Evolutionary conservation across 2,113 vertebrate genomes (phyloP), one percentile per base, ranked within the genome.

Genomic region (Nannobrachium achirus): DNA sequence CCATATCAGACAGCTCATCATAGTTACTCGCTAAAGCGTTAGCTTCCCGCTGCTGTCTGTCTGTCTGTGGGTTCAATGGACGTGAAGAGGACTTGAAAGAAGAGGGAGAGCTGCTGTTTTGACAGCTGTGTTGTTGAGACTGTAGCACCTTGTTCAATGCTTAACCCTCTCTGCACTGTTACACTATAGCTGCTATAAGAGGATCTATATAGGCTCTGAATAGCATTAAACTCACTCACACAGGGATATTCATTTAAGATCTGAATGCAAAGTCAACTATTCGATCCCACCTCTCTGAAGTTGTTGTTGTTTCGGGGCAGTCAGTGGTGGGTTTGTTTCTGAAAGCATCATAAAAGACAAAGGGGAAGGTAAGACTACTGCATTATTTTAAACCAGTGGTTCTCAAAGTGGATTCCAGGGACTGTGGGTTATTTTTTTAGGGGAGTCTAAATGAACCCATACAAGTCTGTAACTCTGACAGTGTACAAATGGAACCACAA

Each of bases 51-150:
- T n/a, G n/a, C n/a, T n/a, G n/a, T n/a, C n/a, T n/a, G n/a, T n/a
- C n/a, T n/a, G n/a, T n/a, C n/a, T 16, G 7, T 11, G 57, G 84
- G 64, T 84, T 75, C n/a, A 56, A 79, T 84, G 87, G 81, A 87
- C 82, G 55, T 60, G 50, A n/a, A n/a, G n/a, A 79, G 71, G 75
- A 79, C 59, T 4, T 79, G 71, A 78, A 44, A 4, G n/a, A n/a
- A n/a, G n/a, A n/a, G n/a, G n/a, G n/a, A n/a, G 65, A n/a, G 76
- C 69, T 74, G 75, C 86, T 88, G 83, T 81, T 84, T 78, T 87
- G 88, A 90, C 89, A 90, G 84, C 87, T 86, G 82, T 48, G 45
- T 38, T 48, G 45, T 38, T 41, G 62, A 80, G 45, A 16, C 65
- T 61, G 57, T 57, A 39, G 41, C 73, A 82, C 73, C 81, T 82